phyloP scores from a whole-genome alignment of 2,797 vertebrate genomes.

The Poecilia picta region DNA sequence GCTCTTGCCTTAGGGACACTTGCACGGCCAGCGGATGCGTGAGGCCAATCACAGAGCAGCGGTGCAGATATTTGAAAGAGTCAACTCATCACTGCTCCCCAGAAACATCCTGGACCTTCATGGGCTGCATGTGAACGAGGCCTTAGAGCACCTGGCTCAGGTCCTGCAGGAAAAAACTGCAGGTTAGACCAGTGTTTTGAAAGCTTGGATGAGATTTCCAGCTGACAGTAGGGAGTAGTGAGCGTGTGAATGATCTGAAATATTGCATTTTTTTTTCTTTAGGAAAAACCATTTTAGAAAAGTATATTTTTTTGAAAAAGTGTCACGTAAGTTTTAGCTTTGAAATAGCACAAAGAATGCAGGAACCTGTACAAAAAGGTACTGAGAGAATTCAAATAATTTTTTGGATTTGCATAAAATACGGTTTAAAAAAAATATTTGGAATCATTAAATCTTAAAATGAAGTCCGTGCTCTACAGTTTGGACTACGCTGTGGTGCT shows the following conservation, averaged over 20 bases:
- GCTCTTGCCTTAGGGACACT: constrained; percentile 81
- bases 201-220: too few relatives aligned
- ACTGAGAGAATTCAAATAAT: background rate
- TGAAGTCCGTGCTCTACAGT: background rate
- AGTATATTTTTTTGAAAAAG: background rate
- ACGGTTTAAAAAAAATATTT: background rate
- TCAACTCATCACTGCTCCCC: constrained; percentile 91
- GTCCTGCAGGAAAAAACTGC: constrained; percentile 88
- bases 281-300: background rate
- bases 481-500: background rate
- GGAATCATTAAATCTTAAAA: background rate
- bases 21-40: constrained; percentile 92
- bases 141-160: constrained; percentile 84
- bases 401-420: background rate
- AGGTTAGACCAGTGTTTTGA: constrained; percentile 72
- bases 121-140: constrained; percentile 95
- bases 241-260: background rate
- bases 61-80: constrained; percentile 90
- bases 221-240: background rate
- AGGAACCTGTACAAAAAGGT: background rate
- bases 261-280: background rate
- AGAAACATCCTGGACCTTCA: constrained; percentile 96
- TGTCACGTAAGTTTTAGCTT: background rate
- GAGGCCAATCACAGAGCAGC: constrained; percentile 94
- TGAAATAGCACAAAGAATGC: background rate